Evolutionary conservation across 2,113 vertebrate genomes (phyloP).

Genomic region (Callionymus lyra): DNA sequence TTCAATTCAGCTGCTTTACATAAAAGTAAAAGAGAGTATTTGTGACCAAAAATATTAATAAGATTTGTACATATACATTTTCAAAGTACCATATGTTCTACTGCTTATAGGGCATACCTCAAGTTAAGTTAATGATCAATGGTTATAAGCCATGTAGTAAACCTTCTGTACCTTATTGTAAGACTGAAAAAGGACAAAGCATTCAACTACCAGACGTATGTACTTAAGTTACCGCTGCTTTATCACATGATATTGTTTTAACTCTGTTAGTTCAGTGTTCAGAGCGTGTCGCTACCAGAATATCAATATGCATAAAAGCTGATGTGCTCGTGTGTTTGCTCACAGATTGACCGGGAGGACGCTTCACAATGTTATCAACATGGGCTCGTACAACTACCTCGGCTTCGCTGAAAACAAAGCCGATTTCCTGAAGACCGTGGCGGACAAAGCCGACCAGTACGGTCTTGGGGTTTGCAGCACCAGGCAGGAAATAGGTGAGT

Average conservation of each 20-base stretch:
- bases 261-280: not conserved
- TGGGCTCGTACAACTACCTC: conserved; percentile 95
- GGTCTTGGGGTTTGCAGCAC: conserved; percentile 80
- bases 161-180: too few relatives aligned
- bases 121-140: too few relatives aligned
- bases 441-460: conserved; percentile 60
- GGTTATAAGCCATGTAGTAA: too few relatives aligned
- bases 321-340: conserved; percentile 14
- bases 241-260: not conserved
- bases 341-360: conserved; percentile 79
- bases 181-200: too few relatives aligned
- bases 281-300: too few relatives aligned
- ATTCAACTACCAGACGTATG: too few relatives aligned
- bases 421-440: conserved; percentile 77
- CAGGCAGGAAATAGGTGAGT: conserved; percentile 84
- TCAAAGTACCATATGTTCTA: too few relatives aligned
- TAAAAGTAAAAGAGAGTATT: too few relatives aligned
- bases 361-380: conserved; percentile 83
- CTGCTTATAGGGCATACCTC: too few relatives aligned
- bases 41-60: too few relatives aligned
- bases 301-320: not conserved
- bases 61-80: not conserved
- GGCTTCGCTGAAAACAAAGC: conserved; percentile 77
- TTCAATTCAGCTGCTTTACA: too few relatives aligned
- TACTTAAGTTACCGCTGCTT: too few relatives aligned